Evolutionary conservation across 1,140 invertebrate genomes (phyloP).

Genomic region (Steinernema khuongi): DNA sequence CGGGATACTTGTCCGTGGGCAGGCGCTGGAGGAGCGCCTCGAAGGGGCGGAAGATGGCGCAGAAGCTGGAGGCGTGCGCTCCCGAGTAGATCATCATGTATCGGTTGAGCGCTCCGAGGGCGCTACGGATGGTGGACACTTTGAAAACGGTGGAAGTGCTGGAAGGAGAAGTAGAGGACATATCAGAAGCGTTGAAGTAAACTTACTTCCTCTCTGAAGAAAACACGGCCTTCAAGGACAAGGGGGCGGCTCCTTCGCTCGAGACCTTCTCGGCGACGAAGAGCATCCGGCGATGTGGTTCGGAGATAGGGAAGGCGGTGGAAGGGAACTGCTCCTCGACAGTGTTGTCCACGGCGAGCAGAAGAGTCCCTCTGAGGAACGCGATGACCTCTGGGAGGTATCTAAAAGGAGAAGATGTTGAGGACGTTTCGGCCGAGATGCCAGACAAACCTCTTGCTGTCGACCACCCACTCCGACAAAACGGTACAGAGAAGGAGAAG

Average conservation of each 20-base stretch:
- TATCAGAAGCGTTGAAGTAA: not conserved
- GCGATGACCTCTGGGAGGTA: conserved; percentile 33
- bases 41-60: conserved; percentile 8
- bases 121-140: not conserved
- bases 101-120: not conserved
- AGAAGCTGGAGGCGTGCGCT: conserved; percentile 18
- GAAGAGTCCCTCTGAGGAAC: conserved; percentile 25
- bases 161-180: not conserved
- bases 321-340: conserved; percentile 15
- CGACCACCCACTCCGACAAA: conserved; percentile 32
- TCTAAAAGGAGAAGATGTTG: conserved; percentile 25
- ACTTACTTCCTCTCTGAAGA: not conserved
- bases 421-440: not conserved
- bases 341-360: conserved; percentile 19
- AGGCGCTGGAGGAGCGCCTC: not conserved
- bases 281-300: conserved; percentile 30
- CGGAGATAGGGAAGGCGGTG: conserved; percentile 31
- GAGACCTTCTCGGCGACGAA: conserved; percentile 20
- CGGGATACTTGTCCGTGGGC: not conserved
- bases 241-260: not conserved
- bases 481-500: conserved; percentile 29
- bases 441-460: conserved; percentile 31
- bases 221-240: not conserved
- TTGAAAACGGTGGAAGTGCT: conserved; percentile 8
- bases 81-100: not conserved